phyloP scores from a whole-genome alignment of 2,113 vertebrate species.

The Oryzias javanicus region DNA sequence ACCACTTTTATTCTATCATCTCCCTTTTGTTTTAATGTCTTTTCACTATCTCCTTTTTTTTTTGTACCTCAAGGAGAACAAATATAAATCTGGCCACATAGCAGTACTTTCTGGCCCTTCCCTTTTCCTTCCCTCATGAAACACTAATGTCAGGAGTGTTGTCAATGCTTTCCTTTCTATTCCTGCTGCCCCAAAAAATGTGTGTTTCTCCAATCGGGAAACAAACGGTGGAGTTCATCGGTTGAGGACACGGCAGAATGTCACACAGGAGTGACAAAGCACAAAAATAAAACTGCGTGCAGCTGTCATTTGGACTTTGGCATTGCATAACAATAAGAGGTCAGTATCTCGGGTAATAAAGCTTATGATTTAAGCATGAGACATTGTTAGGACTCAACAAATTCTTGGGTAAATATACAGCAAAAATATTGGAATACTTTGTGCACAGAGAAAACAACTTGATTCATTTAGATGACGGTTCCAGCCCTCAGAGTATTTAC shows the following conservation, averaged over 20 bases:
- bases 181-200: neutral
- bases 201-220: slow-evolving; percentile 15
- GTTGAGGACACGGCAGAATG: slow-evolving; percentile 39
- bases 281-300: slow-evolving; percentile 44
- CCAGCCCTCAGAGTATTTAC: no score
- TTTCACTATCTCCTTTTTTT: slow-evolving; percentile 38
- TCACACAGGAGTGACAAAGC: slow-evolving; percentile 50
- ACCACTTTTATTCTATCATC: slow-evolving; percentile 46
- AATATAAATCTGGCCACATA: neutral
- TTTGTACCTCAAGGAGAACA: slow-evolving; percentile 13
- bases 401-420: no score
- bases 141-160: slow-evolving; percentile 24
- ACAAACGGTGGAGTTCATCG: slow-evolving; percentile 18
- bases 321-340: slow-evolving; percentile 48
- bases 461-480: no score
- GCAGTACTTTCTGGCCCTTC: slow-evolving; percentile 18
- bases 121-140: slow-evolving; percentile 28
- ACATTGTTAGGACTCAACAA: no score
- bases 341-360: slow-evolving; percentile 30
- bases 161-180: slow-evolving; percentile 7
- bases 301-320: slow-evolving; percentile 12
- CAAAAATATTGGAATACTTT: no score
- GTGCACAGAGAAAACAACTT: no score
- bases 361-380: slow-evolving; percentile 1
- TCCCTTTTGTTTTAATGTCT: slow-evolving; percentile 35